Evolutionary conservation across 2,797 vertebrate species (phyloP).

Genomic region (Sebastes nivosus): DNA sequence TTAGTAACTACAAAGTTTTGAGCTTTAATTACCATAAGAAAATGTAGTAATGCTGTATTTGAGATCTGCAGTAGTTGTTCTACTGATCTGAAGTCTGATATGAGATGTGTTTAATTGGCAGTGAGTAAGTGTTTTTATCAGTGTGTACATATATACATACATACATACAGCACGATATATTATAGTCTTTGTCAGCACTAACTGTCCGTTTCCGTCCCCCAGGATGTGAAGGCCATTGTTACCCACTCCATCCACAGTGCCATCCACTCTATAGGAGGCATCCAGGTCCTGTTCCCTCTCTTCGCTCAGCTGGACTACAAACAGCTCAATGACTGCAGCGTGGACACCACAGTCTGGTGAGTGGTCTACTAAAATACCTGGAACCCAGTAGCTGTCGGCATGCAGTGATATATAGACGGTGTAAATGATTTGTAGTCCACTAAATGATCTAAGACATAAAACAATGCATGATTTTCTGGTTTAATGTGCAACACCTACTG

Average conservation of each 20-base stretch:
- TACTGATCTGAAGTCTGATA: neutral
- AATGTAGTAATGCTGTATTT: neutral
- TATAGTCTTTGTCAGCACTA: constrained; percentile 2
- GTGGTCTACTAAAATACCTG: constrained; percentile 34
- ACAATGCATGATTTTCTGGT: neutral
- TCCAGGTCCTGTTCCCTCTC: constrained; percentile 96
- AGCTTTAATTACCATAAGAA: neutral
- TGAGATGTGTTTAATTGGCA: neutral
- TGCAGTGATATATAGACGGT: neutral
- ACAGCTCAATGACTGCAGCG: constrained; percentile 92
- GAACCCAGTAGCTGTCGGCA: neutral
- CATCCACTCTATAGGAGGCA: constrained; percentile 96
- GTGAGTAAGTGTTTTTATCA: neutral
- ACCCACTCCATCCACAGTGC: constrained; percentile 98
- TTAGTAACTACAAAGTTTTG: too few relatives aligned
- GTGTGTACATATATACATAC: neutral
- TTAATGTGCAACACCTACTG: neutral
- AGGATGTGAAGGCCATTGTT: constrained; percentile 98
- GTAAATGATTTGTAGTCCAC: neutral
- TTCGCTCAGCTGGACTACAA: constrained; percentile 96
- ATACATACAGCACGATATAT: neutral
- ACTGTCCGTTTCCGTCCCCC: constrained; percentile 26
- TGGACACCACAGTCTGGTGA: constrained; percentile 97
- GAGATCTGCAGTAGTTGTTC: neutral
- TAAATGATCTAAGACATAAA: neutral